A percentile compares a stretch with the other conserved stretches of the same genome.
phyloP scores from a whole-genome alignment of 2,888 invertebrate genomes.

The Teleogryllus oceanicus region DNA sequence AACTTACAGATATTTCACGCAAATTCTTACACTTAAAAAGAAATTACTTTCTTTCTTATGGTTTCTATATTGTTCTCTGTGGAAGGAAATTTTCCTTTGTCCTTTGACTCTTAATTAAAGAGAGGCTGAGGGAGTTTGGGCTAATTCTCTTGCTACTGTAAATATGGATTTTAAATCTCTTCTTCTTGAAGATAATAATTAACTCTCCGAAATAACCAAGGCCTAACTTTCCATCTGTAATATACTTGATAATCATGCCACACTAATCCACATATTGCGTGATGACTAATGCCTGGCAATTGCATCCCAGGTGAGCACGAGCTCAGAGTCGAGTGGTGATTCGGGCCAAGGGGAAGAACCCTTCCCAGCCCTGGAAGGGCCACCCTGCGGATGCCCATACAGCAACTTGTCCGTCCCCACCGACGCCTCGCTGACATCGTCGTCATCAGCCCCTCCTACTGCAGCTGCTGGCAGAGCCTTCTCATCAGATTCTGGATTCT shows the following conservation, averaged over 20 bases:
- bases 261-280: neutral
- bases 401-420: constrained; percentile 33
- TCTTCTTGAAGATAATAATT: neutral
- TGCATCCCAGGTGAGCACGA: constrained; percentile 32
- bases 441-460: constrained; percentile 38
- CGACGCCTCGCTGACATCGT: constrained; percentile 38
- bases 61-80: too few species aligned
- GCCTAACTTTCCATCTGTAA: constrained; percentile 40
- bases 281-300: constrained; percentile 2
- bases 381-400: constrained; percentile 44
- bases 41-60: neutral
- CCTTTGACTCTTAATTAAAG: too few species aligned
- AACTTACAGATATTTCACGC: neutral
- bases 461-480: constrained; percentile 49
- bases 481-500: constrained; percentile 53
- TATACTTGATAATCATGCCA: constrained; percentile 23
- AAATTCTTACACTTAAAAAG: neutral
- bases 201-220: neutral
- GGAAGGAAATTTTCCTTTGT: too few species aligned
- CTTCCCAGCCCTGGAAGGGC: constrained; percentile 43
- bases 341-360: constrained; percentile 47
- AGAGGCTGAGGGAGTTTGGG: too few species aligned
- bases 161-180: too few species aligned
- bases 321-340: constrained; percentile 38
- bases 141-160: too few species aligned